Evolutionary conservation across 2,113 vertebrate species (phyloP).

Genomic region (Oreamnos americanus): DNA sequence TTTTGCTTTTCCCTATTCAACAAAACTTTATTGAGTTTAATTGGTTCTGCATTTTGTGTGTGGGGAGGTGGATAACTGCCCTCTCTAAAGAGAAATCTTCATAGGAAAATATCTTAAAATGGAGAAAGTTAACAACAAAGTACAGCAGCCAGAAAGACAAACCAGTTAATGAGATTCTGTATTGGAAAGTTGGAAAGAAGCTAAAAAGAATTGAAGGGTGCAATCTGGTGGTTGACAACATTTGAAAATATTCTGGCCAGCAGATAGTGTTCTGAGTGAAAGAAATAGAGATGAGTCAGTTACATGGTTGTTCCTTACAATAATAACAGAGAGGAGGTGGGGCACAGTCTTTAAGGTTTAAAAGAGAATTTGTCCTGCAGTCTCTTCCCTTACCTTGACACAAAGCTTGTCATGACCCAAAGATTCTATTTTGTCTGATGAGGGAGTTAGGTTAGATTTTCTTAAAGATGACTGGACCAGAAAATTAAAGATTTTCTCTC

Average conservation of each 20-base stretch:
- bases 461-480: not conserved
- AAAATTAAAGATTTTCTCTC: not conserved
- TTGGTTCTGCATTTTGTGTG: not conserved
- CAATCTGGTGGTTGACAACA: not conserved
- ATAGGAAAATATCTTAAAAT: not conserved
- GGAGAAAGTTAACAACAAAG: not conserved
- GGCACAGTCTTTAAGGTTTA: not conserved
- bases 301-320: not conserved
- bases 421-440: not conserved
- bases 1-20: not conserved
- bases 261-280: not conserved
- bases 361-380: not conserved
- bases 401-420: not conserved
- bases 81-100: not conserved
- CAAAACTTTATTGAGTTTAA: not conserved
- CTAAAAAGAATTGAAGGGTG: not conserved
- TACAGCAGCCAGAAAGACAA: not conserved
- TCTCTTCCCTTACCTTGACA: not conserved
- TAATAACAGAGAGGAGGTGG: not conserved
- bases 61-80: not conserved
- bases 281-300: not conserved
- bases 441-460: not conserved
- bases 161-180: not conserved
- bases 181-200: conserved; percentile 16
- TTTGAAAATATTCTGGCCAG: not conserved